phyloP scores from a whole-genome alignment of 2,797 vertebrate species.

The Columba guinea region DNA sequence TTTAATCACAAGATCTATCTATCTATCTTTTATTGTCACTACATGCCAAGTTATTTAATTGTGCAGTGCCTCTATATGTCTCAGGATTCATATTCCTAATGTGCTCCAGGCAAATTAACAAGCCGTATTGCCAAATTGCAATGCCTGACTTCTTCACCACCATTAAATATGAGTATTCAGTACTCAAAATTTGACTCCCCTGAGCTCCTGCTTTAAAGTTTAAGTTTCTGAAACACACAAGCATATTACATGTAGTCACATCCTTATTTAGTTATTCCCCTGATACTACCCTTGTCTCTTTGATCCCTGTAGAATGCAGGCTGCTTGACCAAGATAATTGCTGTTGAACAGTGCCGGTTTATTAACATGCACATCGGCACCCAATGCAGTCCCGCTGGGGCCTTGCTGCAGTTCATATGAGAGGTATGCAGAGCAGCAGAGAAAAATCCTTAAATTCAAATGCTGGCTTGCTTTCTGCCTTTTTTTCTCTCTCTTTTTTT shows the following conservation, averaged over 20 bases:
- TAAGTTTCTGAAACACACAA: not conserved
- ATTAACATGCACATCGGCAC: not conserved
- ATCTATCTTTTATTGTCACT: not conserved
- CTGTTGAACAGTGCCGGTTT: not conserved
- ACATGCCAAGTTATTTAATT: not conserved
- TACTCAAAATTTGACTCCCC: not conserved
- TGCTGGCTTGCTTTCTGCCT: not conserved
- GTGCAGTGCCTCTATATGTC: not conserved
- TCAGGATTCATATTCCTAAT: not conserved
- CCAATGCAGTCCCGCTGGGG: not conserved
- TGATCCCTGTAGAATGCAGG: not conserved
- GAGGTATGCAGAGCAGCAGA: not conserved
- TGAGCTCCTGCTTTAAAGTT: not conserved
- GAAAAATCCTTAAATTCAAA: not conserved
- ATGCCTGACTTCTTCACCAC: not conserved
- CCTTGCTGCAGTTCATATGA: not conserved
- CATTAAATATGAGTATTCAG: not conserved
- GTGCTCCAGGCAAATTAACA: not conserved
- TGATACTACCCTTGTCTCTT: not conserved
- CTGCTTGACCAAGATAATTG: constrained; percentile 14
- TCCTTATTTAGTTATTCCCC: not conserved
- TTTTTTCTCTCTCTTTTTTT: not conserved
- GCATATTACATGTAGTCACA: not conserved
- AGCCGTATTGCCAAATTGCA: not conserved
- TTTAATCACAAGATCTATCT: rapidly evolving